Base-by-base conservation (phyloP, 1,140 invertebrate species). In the Drosophila pseudoananassae region DNA sequence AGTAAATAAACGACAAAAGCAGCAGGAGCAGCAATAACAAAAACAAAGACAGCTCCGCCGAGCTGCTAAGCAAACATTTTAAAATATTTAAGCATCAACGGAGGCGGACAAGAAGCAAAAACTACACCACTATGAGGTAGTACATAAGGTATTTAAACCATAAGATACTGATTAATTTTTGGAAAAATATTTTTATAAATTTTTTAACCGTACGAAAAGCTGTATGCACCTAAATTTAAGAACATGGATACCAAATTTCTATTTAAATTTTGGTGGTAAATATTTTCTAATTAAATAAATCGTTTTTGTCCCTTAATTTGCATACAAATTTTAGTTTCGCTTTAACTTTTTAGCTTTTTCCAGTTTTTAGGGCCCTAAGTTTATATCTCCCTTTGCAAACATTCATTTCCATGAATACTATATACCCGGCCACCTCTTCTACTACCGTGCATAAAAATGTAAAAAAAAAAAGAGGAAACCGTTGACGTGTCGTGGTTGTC, bases 11-110 rank as follows among this genome's bases (percentile, higher is more conserved):
- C 60, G 52, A 56, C 69, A 87, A 69, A 56, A 71, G 53, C 54
- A 64, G 40, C 29, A 54, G 38, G 43, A 23, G 9, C 43, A 46
- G 40, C 40, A 46, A 46, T 20, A 46, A 46, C 43, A 46, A 17
- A 46, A 46, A 23, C 43, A 46, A 46, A 14, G 43, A 46, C 43
- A 20, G 20, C 43, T 20, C 38, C 56, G 56, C 57, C 59, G 52
- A 79, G 66, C 68, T 69, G 79, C 83, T 88, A 89, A 88, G 76
- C 84, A 88, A 88, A 89, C 83, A 88, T 77, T 88, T 88, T 89
- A 77, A 88, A 88, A 79, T 83, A 88, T 88, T 89, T 89, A 88
- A 83, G 76, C 76, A 78, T 54, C 54, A 17, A 57, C 63, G 58
- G 74, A 15, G 47, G 50, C 50, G 50, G 25, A 63, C 63, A 56